Percentiles rank a stretch among this genome's conserved stretches.
Conservation (phyloP, 2,113 vertebrate species). For the Catharus fuscescens region DNA sequence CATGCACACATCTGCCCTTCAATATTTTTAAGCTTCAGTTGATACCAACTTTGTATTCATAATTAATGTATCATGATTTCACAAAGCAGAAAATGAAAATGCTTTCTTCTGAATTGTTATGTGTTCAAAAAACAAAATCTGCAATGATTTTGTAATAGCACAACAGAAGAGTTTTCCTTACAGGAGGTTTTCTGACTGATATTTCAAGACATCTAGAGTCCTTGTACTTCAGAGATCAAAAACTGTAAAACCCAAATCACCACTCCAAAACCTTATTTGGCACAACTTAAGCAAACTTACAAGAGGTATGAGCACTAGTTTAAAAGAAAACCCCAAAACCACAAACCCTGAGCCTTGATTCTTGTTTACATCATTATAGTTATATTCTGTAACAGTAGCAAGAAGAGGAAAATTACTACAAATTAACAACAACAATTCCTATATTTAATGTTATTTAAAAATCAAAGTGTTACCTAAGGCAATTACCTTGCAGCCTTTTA, state of each 20-base stretch:
- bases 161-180: neutral
- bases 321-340: neutral
- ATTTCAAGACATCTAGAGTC: neutral
- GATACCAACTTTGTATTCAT: neutral
- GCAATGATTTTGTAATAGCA: neutral
- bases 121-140: slow-evolving; percentile 5
- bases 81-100: slow-evolving; percentile 28
- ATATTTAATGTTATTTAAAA: slow-evolving; percentile 81
- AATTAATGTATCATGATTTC: neutral
- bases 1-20: neutral
- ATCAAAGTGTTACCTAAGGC: slow-evolving; percentile 81
- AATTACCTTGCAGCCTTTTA: slow-evolving; percentile 79
- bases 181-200: neutral
- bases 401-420: slow-evolving; percentile 67
- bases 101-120: neutral
- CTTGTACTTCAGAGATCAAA: neutral
- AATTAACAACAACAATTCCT: slow-evolving; percentile 75
- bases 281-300: slow-evolving; percentile 17
- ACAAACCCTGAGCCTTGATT: neutral
- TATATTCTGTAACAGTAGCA: slow-evolving; percentile 35
- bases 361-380: slow-evolving; percentile 13
- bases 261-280: neutral
- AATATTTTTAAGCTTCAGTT: neutral
- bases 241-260: neutral
- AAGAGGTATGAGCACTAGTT: neutral